phyloP scores from a whole-genome alignment of 2,888 invertebrate genomes.

The Aplocera efformata region DNA sequence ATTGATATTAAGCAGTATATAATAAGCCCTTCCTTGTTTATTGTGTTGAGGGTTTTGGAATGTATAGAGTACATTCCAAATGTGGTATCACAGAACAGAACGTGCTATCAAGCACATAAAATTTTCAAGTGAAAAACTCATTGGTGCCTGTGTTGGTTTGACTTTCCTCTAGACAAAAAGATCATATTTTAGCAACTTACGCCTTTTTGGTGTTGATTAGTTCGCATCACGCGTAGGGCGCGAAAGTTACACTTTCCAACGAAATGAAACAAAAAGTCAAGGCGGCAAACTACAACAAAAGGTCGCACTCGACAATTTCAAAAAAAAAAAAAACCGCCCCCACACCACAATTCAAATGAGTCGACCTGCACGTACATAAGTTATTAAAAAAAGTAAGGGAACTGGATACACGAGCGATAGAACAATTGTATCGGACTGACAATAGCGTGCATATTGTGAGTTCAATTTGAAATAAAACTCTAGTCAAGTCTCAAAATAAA shows the following conservation, averaged over 20 bases:
- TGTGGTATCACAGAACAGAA: too few relatives aligned
- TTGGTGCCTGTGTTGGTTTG: too few relatives aligned
- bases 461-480: neutral
- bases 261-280: conserved; percentile 35
- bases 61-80: too few relatives aligned
- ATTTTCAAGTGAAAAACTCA: too few relatives aligned
- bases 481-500: too few relatives aligned
- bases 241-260: conserved; percentile 12
- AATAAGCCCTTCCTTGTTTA: too few relatives aligned
- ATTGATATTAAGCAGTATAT: too few relatives aligned
- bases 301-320: conserved; percentile 63
- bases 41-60: too few relatives aligned
- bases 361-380: conserved; percentile 66
- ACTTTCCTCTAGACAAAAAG: too few relatives aligned
- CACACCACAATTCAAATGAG: conserved; percentile 46
- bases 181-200: neutral
- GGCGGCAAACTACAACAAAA: conserved; percentile 63
- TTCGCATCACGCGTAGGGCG: conserved; percentile 1
- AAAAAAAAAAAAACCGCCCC: conserved; percentile 59
- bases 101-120: too few relatives aligned
- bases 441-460: neutral
- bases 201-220: conserved; percentile 7
- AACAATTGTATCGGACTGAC: conserved; percentile 2
- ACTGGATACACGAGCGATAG: conserved; percentile 11
- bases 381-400: conserved; percentile 76